Evolutionary conservation across 2,888 invertebrate species (phyloP).

Genomic region (Corythucha ciliata): DNA sequence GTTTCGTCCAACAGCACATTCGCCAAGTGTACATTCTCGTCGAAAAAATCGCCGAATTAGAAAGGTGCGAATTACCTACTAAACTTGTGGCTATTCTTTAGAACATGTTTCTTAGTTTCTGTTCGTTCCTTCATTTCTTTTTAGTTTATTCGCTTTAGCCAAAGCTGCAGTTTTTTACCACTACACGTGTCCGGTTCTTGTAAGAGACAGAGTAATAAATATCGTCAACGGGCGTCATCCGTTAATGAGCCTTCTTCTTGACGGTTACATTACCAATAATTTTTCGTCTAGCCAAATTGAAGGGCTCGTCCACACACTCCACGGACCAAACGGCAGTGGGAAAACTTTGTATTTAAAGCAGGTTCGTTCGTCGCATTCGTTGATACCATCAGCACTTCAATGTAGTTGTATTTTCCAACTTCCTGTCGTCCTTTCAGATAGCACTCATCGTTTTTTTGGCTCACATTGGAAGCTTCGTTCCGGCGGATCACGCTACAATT

Average conservation of each 20-base stretch:
- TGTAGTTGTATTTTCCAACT: no score
- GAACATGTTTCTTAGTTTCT: neutral
- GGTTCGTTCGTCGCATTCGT: conserved; percentile 38
- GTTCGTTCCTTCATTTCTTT: conserved; percentile 35
- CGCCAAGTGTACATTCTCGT: conserved; percentile 26
- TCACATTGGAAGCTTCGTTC: conserved; percentile 82
- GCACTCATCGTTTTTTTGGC: conserved; percentile 74
- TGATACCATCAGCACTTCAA: no score
- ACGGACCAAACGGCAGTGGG: conserved; percentile 85
- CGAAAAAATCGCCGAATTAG: conserved; percentile 53
- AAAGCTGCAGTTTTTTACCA: conserved; percentile 54
- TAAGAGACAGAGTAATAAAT: conserved; percentile 48
- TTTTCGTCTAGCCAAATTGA: conserved; percentile 49
- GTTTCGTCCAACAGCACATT: conserved; percentile 50
- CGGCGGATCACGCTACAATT: conserved; percentile 63
- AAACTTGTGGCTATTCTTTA: neutral
- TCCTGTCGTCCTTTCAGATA: conserved; percentile 43
- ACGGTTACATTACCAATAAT: conserved; percentile 57
- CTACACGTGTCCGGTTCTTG: conserved; percentile 56
- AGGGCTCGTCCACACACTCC: conserved; percentile 63
- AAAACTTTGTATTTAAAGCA: conserved; percentile 89
- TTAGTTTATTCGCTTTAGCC: conserved; percentile 60
- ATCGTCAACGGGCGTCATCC: conserved; percentile 67
- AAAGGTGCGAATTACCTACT: conserved; percentile 56
- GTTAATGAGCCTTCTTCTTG: conserved; percentile 54